These are phyloP conservation scores for Brachionus plicatilis DNA, from an alignment of 1,140 invertebrate species.

Conservation along the genomic window DNA sequence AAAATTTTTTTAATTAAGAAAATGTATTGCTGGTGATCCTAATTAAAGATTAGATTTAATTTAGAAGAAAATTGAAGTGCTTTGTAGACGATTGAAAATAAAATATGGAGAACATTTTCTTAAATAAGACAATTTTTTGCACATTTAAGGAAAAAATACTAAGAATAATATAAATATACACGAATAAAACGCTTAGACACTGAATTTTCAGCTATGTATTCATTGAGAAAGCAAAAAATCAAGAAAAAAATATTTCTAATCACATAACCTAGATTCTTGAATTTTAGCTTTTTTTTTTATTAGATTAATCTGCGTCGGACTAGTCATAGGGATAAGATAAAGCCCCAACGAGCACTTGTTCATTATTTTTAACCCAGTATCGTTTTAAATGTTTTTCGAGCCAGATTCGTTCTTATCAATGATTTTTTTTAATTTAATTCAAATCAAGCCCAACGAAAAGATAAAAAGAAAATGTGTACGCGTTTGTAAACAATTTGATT, in stretches of 20 bases:
- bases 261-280: not conserved
- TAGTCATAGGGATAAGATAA: not conserved
- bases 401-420: not conserved
- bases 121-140: not conserved
- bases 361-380: not conserved
- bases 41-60: too few species aligned
- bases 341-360: not conserved
- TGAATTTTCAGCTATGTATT: not conserved
- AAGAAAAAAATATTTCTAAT: not conserved
- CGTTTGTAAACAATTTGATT: not conserved
- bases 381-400: not conserved
- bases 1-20: too few species aligned
- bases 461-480: not conserved
- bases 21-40: too few species aligned
- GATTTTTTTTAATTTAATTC: not conserved
- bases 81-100: not conserved
- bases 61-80: not conserved
- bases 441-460: not conserved
- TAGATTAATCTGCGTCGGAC: not conserved
- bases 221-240: not conserved
- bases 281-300: not conserved
- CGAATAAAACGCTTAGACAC: not conserved
- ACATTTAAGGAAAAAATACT: not conserved
- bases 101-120: not conserved
- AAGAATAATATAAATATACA: not conserved